Conservation (phyloP, 2,888 invertebrate genomes). For the Sericinus montela region DNA sequence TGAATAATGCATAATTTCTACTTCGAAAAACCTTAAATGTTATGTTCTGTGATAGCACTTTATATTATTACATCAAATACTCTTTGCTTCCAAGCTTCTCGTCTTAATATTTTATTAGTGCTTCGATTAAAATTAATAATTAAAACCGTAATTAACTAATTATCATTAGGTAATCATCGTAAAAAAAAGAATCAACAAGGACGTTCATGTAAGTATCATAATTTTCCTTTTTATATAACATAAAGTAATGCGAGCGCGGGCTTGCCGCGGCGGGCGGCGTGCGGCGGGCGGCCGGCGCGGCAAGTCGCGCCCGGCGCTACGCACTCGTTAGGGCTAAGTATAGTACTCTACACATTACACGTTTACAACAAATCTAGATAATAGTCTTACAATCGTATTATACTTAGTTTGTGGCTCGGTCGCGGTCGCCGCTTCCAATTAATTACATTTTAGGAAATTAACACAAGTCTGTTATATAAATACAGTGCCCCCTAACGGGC, state of each 20-base stretch:
- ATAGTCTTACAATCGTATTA: constrained; percentile 76
- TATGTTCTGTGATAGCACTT: constrained; percentile 69
- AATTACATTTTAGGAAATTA: constrained; percentile 74
- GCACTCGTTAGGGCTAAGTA: constrained; percentile 59
- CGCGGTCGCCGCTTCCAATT: constrained; percentile 67
- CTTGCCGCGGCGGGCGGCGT: constrained; percentile 24
- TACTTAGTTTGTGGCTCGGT: constrained; percentile 66
- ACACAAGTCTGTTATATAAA: constrained; percentile 70
- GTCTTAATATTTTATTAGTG: constrained; percentile 66
- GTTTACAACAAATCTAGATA: constrained; percentile 74
- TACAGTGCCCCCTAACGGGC: constrained; percentile 53
- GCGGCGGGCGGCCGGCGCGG: constrained; percentile 25
- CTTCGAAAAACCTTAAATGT: constrained; percentile 72
- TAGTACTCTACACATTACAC: constrained; percentile 61
- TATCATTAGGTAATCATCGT: constrained; percentile 73
- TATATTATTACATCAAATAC: constrained; percentile 66
- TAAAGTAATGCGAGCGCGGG: constrained; percentile 51
- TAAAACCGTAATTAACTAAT: constrained; percentile 81
- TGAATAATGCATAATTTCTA: constrained; percentile 78
- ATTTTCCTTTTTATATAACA: constrained; percentile 77
- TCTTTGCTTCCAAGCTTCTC: constrained; percentile 72
- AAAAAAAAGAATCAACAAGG: constrained; percentile 70
- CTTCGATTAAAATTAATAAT: constrained; percentile 75
- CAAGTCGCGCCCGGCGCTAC: constrained; percentile 28
- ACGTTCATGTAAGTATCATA: constrained; percentile 75